phyloP scores from a whole-genome alignment of 2,113 vertebrate genomes.

The Zapornia atra region DNA sequence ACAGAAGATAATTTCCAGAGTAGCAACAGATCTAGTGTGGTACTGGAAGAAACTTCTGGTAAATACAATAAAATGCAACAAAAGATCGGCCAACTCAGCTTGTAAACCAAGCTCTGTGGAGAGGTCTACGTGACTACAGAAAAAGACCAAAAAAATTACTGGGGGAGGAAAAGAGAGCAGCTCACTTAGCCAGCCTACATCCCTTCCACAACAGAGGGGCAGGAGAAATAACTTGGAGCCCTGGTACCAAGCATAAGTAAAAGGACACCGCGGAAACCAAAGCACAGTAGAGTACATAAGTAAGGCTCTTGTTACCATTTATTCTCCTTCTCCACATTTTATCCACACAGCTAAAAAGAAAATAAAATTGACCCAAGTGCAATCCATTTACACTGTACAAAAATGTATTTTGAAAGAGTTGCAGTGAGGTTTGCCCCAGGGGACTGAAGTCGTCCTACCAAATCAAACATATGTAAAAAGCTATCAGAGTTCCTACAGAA shows the following conservation, averaged over 20 bases:
- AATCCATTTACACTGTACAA: neutral
- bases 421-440: neutral
- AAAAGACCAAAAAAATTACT: neutral
- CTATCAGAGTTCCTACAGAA: neutral
- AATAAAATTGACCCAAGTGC: neutral
- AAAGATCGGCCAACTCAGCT: neutral
- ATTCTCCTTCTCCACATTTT: neutral
- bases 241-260: neutral
- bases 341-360: neutral
- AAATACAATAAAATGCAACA: neutral
- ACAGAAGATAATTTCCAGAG: neutral
- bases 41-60: neutral
- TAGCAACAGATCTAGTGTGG: neutral
- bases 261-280: neutral
- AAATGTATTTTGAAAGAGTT: neutral
- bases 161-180: neutral
- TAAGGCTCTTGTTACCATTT: neutral
- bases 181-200: neutral
- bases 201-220: neutral
- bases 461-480: neutral
- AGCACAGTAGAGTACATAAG: neutral
- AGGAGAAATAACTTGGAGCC: neutral
- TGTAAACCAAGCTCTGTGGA: neutral
- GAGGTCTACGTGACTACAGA: neutral
- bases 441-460: neutral